Percentiles rank a stretch among this genome's conserved stretches.
Evolutionary conservation across 2,113 vertebrate species (phyloP).

Genomic region (Fukomys damarensis): DNA sequence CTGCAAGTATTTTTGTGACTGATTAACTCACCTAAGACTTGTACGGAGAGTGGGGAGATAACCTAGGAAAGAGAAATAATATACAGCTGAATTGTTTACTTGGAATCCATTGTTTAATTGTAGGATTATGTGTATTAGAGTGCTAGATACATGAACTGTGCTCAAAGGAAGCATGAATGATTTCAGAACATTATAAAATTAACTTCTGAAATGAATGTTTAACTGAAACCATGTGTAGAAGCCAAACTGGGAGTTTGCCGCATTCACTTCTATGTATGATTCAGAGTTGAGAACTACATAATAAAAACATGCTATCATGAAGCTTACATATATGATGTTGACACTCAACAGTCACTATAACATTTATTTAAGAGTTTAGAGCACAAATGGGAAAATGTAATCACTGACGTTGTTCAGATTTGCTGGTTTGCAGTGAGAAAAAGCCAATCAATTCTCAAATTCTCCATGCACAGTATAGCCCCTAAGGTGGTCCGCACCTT

Average conservation of each 20-base stretch:
- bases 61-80: constrained; percentile 43
- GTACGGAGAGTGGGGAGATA: background rate
- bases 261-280: background rate
- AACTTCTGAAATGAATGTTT: constrained; percentile 28
- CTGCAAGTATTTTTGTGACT: constrained; percentile 53
- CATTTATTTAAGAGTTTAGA: constrained; percentile 28
- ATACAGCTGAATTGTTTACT: constrained; percentile 26
- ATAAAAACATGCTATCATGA: background rate
- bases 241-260: constrained; percentile 19
- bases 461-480: background rate
- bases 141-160: background rate
- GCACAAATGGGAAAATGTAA: background rate
- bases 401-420: background rate
- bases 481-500: background rate
- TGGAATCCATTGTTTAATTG: constrained; percentile 39
- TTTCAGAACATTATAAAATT: constrained; percentile 2
- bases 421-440: background rate
- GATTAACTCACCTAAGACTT: constrained; percentile 58
- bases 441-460: background rate
- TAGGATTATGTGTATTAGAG: background rate
- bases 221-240: background rate
- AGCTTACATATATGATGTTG: constrained; percentile 1
- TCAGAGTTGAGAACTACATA: constrained; percentile 46
- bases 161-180: background rate
- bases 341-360: background rate